Evolutionary conservation across 1,140 invertebrate species (phyloP).

Genomic region (Thaumetopoea pityocampa): DNA sequence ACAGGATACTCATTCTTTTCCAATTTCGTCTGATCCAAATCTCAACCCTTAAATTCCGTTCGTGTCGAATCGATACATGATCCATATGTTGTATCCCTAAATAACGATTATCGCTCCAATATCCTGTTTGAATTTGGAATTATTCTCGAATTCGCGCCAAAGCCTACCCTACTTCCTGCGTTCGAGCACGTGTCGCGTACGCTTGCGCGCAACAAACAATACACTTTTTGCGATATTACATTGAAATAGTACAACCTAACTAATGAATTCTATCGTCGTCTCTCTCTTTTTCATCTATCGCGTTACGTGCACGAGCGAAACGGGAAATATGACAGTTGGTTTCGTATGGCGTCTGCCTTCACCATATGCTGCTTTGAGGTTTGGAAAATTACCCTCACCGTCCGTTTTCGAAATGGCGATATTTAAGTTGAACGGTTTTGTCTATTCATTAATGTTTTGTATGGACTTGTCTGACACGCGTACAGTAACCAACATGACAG

Average conservation of each 20-base stretch:
- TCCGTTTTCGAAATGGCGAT: constrained; percentile 45
- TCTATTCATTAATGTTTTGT: constrained; percentile 62
- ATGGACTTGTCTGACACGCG: constrained; percentile 21
- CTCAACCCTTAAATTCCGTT: too few species aligned
- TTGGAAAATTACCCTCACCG: constrained; percentile 55
- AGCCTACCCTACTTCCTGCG: constrained; percentile 59
- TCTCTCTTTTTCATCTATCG: constrained; percentile 25
- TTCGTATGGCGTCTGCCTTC: constrained; percentile 58
- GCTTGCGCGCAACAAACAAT: constrained; percentile 54
- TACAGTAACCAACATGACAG: constrained; percentile 5
- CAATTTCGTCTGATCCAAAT: too few species aligned
- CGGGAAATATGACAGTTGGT: constrained; percentile 51
- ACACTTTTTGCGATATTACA: constrained; percentile 57
- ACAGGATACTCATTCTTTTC: too few species aligned
- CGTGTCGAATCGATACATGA: too few species aligned
- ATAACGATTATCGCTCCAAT: constrained; percentile 49
- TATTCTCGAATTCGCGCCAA: constrained; percentile 56
- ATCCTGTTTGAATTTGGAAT: constrained; percentile 63
- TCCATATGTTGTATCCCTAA: constrained; percentile 54
- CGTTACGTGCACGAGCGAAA: constrained; percentile 27
- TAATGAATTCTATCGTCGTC: constrained; percentile 54
- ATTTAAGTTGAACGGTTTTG: constrained; percentile 36
- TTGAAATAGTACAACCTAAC: constrained; percentile 58
- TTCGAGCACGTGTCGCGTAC: constrained; percentile 37
- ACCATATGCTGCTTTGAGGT: constrained; percentile 71